These are phyloP conservation scores for Xylophagus ater DNA, from an alignment of 2,888 invertebrate species.

Conservation along the genomic window DNA sequence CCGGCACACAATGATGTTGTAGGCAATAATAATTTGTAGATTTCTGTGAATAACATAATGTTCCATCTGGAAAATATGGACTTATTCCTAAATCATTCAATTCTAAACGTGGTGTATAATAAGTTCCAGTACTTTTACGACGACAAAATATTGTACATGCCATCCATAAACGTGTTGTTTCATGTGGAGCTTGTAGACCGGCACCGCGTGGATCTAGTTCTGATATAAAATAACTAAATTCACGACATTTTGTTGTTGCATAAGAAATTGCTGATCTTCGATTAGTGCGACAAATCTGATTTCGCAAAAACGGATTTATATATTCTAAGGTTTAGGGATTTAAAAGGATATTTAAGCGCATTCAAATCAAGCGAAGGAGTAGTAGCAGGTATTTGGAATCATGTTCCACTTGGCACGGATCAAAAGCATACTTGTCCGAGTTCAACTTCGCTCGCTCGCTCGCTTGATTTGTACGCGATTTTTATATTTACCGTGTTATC, in stretches of 20 bases:
- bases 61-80: conserved; percentile 70
- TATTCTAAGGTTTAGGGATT: no score
- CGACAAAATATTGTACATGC: conserved; percentile 67
- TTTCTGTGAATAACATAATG: conserved; percentile 62
- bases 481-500: conserved; percentile 37
- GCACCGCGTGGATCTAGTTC: conserved; percentile 54
- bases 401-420: no score
- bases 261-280: conserved; percentile 45
- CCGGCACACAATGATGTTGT: conserved; percentile 64
- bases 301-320: no score
- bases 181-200: conserved; percentile 64
- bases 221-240: conserved; percentile 49
- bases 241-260: conserved; percentile 52
- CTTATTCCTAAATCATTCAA: conserved; percentile 60
- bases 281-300: conserved; percentile 24
- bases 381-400: no score
- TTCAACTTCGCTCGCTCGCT: no score
- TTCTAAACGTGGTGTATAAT: conserved; percentile 65
- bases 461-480: no score
- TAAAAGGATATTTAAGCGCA: no score
- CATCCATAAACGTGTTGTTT: conserved; percentile 63
- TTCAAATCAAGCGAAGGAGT: no score
- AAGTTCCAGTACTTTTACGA: conserved; percentile 51
- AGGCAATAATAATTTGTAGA: conserved; percentile 56
- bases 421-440: no score